phyloP scores from a whole-genome alignment of 2,113 vertebrate genomes.

The Zapus hudsonius region DNA sequence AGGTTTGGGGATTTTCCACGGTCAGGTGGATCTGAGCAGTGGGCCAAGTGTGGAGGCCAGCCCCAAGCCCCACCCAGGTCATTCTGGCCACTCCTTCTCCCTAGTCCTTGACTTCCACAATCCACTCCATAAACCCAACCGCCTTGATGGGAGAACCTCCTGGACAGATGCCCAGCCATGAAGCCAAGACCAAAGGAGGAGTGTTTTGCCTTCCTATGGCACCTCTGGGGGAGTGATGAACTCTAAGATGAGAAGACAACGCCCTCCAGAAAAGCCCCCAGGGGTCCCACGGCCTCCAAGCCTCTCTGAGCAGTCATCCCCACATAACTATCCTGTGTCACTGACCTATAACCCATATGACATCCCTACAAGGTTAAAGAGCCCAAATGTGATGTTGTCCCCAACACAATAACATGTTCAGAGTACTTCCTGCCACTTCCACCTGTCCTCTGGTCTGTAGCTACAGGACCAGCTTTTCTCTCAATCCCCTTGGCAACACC shows the following conservation, averaged over 20 bases:
- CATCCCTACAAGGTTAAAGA: not conserved
- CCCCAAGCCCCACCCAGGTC: rapidly evolving
- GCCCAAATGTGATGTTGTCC: not conserved
- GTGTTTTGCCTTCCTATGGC: not conserved
- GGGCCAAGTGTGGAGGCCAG: not conserved
- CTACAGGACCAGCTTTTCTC: not conserved
- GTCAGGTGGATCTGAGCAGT: not conserved
- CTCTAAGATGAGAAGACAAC: not conserved
- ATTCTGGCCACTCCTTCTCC: not conserved
- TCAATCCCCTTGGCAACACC: not conserved
- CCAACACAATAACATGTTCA: not conserved
- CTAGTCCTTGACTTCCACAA: not conserved
- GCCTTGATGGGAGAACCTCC: not conserved
- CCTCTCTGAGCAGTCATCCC: not conserved
- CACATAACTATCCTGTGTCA: not conserved
- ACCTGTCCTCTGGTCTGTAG: not conserved
- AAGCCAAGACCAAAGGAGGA: not conserved
- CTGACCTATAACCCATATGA: rapidly evolving
- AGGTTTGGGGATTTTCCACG: not conserved
- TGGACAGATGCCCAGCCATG: not conserved
- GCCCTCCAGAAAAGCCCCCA: not conserved
- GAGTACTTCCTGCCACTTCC: not conserved
- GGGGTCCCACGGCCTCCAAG: not conserved
- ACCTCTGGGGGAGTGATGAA: not conserved
- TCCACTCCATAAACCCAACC: not conserved